Evolutionary conservation across 2,888 invertebrate species (phyloP), one percentile per base, ranked within the genome.

Genomic region (Aleiodes testaceus): DNA sequence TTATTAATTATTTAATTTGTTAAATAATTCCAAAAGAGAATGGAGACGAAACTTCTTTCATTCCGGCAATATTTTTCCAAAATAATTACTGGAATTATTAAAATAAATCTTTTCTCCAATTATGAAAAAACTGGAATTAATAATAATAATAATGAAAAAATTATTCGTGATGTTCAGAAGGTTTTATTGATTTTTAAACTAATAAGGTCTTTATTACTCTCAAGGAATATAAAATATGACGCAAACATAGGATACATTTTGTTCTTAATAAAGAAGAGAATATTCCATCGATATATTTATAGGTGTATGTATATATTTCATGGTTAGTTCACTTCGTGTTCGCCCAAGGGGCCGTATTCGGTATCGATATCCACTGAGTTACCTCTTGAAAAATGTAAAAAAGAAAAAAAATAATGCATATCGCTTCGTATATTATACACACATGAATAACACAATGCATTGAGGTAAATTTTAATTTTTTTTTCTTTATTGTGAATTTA

Each of bases 231-330:
- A 36, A 59, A 16, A 36, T 59, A 59, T 42, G 59, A 59, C n/a
- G 26, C 26, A 59, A 59, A 16, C 36, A 30, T 26, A 30, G 55
- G 55, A 55, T 55, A 55, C 20, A 55, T 55, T 55, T 36, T 42
- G 36, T 36, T 16, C 42, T 59, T 36, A 36, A 36, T 42, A 14
- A 42, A 9, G 16, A n/a, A 14, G 26, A 53, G n/a, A 7, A 49
- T 47, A 44, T 55, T 55, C 45, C 16, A 66, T 70, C 59, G 47
- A 49, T 36, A 52, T 65, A 70, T 70, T 66, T 65, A 70, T 59
- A 42, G 30, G 49, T 70, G 49, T 70, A 66, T 59, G 47, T 36
- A 11, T 42, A 42, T 59, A 59, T 59, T 59, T 59, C 42, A 59
- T 59, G 36, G 16, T 42, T 36, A 36, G 16, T 59, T 59, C 59